Conservation (phyloP, 2,888 invertebrate species). For the Lasioglossum lativentre region DNA sequence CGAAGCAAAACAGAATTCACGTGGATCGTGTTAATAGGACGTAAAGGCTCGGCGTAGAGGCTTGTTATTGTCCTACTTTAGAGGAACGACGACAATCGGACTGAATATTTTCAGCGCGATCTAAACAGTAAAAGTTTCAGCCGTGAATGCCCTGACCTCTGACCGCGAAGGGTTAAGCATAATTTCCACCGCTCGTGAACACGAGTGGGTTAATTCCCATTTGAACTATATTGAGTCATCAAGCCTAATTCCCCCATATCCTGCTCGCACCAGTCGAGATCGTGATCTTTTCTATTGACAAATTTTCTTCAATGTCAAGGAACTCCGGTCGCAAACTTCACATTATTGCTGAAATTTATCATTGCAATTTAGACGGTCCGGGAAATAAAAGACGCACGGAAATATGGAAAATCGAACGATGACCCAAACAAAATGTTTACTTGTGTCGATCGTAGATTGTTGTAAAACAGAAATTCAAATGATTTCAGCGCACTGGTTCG, state of each 20-base stretch:
- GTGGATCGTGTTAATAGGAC: not conserved
- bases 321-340: not conserved
- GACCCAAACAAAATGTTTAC: too few species aligned
- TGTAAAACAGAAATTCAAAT: too few species aligned
- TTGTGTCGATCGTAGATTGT: too few species aligned
- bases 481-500: too few species aligned
- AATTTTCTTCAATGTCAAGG: conserved; percentile 41
- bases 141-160: conserved; percentile 55
- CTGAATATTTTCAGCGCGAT: conserved; percentile 38
- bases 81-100: conserved; percentile 28
- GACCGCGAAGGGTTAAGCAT: conserved; percentile 54
- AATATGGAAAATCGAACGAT: too few species aligned
- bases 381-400: not conserved
- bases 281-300: conserved; percentile 27
- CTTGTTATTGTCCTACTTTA: conserved; percentile 29
- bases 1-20: not conserved
- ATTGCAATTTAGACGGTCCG: not conserved
- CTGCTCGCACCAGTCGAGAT: conserved; percentile 34
- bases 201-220: conserved; percentile 61
- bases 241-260: conserved; percentile 55
- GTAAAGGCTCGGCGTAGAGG: not conserved
- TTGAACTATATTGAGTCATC: conserved; percentile 61
- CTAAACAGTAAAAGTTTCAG: conserved; percentile 50
- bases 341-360: not conserved
- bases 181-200: conserved; percentile 54